Conservation (phyloP, 1,140 invertebrate species). For the Lordiphosa stackelbergi region DNA sequence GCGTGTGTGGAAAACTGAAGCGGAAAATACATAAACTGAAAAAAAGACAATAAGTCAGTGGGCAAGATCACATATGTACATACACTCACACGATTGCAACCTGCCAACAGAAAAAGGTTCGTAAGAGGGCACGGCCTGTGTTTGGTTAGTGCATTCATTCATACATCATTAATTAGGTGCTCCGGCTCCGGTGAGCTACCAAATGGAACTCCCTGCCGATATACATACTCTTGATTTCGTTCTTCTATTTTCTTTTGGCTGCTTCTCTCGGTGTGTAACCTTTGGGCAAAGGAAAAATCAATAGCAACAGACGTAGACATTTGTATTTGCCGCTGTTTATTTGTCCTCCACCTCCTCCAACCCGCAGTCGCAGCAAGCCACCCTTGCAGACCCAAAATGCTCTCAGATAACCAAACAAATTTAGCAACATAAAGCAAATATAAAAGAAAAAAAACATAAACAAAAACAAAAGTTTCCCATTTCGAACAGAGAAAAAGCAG, state of each 20-base stretch:
- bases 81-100: constrained; percentile 11
- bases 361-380: constrained; percentile 18
- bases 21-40: constrained; percentile 16
- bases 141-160: constrained; percentile 26
- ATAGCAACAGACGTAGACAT: constrained; percentile 73
- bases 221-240: constrained; percentile 5
- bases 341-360: constrained; percentile 22
- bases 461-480: constrained; percentile 41
- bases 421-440: constrained; percentile 11
- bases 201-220: not conserved
- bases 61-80: constrained; percentile 42
- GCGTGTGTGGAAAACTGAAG: constrained; percentile 39
- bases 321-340: constrained; percentile 61
- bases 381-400: constrained; percentile 28
- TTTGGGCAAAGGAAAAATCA: constrained; percentile 65
- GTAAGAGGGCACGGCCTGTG: constrained; percentile 7
- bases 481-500: constrained; percentile 5
- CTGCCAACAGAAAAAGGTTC: constrained; percentile 42
- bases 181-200: not conserved
- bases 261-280: constrained; percentile 32
- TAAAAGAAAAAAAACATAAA: constrained; percentile 20
- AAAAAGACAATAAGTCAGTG: constrained; percentile 20
- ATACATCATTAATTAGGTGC: constrained; percentile 16
- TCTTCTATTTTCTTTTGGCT: constrained; percentile 12
- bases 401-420: constrained; percentile 17